Conservation (phyloP, 2,888 invertebrate genomes). For the Ochlodes sylvanus region DNA sequence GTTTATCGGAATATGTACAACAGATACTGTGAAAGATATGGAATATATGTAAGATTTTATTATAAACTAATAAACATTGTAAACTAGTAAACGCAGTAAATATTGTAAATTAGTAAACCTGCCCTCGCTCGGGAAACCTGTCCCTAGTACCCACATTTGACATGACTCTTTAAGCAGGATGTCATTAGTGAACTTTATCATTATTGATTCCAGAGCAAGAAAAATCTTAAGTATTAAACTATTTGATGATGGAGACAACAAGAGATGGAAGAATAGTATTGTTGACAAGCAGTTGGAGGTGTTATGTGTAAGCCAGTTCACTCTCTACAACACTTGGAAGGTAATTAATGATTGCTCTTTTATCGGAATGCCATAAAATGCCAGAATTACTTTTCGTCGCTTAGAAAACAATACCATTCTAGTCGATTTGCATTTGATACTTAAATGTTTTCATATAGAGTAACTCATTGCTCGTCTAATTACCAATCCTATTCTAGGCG, state of each 20-base stretch:
- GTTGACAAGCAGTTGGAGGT: conserved; percentile 89
- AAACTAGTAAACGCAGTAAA: too few species aligned
- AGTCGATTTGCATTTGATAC: too few species aligned
- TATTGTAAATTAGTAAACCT: too few species aligned
- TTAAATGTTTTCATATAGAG: too few species aligned
- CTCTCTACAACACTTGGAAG: conserved; percentile 91
- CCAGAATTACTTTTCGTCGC: too few species aligned
- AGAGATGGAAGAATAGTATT: conserved; percentile 92
- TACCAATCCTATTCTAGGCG: too few species aligned
- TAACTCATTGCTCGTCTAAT: too few species aligned
- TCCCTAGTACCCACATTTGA: too few species aligned
- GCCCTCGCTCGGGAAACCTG: too few species aligned
- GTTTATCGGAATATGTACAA: conserved; percentile 92
- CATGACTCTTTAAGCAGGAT: too few species aligned
- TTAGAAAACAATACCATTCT: too few species aligned
- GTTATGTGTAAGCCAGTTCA: conserved; percentile 93
- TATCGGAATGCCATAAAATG: too few species aligned
- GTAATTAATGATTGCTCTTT: conserved; percentile 49
- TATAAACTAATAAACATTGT: neutral
- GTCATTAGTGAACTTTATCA: conserved; percentile 6
- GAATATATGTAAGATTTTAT: conserved; percentile 91
- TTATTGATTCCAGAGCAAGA: conserved; percentile 83
- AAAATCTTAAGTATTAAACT: conserved; percentile 93
- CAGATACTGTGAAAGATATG: conserved; percentile 91
- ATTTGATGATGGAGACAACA: conserved; percentile 90